These are phyloP conservation scores for Anolis apletophallus DNA, from an alignment of 2,797 vertebrate genomes.

Conservation along the genomic window DNA sequence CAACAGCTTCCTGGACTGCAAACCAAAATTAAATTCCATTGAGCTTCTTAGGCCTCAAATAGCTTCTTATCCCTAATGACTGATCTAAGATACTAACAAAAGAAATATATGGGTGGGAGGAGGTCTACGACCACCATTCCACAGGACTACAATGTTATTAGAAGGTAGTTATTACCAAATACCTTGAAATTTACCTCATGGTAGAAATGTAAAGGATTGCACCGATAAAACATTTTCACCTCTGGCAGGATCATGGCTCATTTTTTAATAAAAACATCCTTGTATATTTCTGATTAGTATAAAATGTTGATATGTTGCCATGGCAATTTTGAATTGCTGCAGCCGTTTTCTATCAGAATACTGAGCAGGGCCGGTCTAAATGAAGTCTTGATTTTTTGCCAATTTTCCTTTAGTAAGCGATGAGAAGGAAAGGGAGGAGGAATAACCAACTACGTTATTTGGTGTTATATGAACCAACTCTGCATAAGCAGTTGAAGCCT, in stretches of 20 bases:
- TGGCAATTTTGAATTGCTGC: slow-evolving; percentile 24
- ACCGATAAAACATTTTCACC: background rate
- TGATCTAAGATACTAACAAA: background rate
- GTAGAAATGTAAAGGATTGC: background rate
- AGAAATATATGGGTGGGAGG: background rate
- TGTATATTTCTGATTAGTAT: slow-evolving; percentile 16
- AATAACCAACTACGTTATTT: slow-evolving; percentile 31
- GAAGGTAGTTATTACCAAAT: background rate
- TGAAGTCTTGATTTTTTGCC: slow-evolving; percentile 33
- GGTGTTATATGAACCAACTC: slow-evolving; percentile 14
- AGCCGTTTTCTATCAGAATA: slow-evolving; percentile 31
- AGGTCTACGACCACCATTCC: background rate
- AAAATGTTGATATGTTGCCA: slow-evolving; percentile 22
- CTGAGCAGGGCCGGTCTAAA: slow-evolving; percentile 10
- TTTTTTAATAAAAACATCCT: background rate
- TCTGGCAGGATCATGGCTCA: background rate
- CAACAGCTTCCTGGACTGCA: background rate
- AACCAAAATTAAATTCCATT: background rate
- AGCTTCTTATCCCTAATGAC: background rate
- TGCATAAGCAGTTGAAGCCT: background rate
- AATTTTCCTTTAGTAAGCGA: slow-evolving; percentile 27
- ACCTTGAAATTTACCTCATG: background rate
- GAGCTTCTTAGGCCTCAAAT: background rate
- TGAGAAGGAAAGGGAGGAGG: background rate
- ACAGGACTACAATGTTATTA: background rate